Evolutionary conservation across 2,888 invertebrate species (phyloP), one percentile per base, ranked within the genome.

Genomic region (Lepeophtheirus nordmannii): DNA sequence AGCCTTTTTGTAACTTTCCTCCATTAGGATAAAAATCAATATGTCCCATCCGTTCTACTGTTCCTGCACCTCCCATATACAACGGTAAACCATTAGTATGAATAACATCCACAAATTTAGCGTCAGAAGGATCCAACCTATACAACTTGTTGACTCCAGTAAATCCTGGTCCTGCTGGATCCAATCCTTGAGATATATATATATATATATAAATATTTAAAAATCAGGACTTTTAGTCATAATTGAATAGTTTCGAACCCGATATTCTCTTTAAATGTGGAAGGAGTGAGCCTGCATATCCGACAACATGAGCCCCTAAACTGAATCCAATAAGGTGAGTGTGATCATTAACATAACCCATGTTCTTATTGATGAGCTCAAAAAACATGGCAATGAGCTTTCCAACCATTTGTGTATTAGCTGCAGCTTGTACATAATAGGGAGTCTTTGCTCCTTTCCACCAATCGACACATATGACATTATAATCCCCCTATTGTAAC

Each of bases 261-360:
- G 53, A n/a, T n/a, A 46, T 46, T 17, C 53, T 14, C 8, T 46
- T 46, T 14, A 46, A 17, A n/a, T 17, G n/a, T 5, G 53, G 53
- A 14, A 17, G 14, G 14, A n/a, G 53, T n/a, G 17, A 46, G 53
- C 53, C 53, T 5, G 17, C 53, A 46, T n/a, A 46, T 17, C 53
- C 53, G 17, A 17, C 53, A 17, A 17, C 53, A 8, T 46, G 53
- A 17, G 53, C 53, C 8, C 53, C 53, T n/a, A 46, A 17, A 46
- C 53, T 46, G 53, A 46, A 46, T 46, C 53, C 53, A 46, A 46
- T 46, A 17, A 46, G 53, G 53, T 46, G 53, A 46, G 17, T 46
- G 14, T 46, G 2, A 14, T 46, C 5, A 14, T 17, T 14, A 46
- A 46, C 17, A 30, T 5, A 30, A 30, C 30, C 30, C 7, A 30